Evolutionary conservation across 2,797 vertebrate genomes (phyloP).

Genomic region (Sebastes hopkinsi): DNA sequence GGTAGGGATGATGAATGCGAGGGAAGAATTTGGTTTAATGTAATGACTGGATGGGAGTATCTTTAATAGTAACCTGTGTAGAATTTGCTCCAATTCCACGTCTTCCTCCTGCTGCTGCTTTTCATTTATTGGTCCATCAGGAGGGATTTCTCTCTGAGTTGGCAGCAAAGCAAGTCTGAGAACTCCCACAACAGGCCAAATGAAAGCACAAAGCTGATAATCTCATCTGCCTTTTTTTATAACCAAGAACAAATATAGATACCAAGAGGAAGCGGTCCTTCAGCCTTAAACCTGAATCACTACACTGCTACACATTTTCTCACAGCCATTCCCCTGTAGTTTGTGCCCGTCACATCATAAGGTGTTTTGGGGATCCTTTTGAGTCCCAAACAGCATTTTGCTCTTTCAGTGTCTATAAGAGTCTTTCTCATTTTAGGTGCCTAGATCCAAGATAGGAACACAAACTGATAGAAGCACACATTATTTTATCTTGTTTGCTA

Average conservation of each 20-base stretch:
- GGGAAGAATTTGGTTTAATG: background rate
- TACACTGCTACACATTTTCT: background rate
- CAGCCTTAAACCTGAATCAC: constrained; percentile 29
- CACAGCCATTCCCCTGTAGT: background rate
- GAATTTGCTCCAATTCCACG: constrained; percentile 18
- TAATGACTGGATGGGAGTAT: background rate
- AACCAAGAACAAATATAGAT: constrained; percentile 51
- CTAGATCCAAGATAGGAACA: background rate
- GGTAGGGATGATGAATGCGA: constrained; percentile 76
- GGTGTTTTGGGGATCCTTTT: background rate
- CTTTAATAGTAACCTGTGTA: constrained; percentile 1
- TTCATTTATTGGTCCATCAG: constrained; percentile 42
- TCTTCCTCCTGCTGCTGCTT: constrained; percentile 20
- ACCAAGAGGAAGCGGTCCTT: background rate
- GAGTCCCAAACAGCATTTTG: background rate
- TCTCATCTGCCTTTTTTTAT: constrained; percentile 40
- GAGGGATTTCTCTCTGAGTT: constrained; percentile 45
- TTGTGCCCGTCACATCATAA: background rate
- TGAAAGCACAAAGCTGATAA: constrained; percentile 52
- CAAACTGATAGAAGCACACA: background rate
- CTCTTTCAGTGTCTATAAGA: background rate
- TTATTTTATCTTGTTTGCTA: background rate
- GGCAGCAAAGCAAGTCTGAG: constrained; percentile 43
- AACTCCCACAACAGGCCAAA: constrained; percentile 47
- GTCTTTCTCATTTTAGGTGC: background rate